phyloP scores from a whole-genome alignment of 1,140 invertebrate species.

The Apis florea region DNA sequence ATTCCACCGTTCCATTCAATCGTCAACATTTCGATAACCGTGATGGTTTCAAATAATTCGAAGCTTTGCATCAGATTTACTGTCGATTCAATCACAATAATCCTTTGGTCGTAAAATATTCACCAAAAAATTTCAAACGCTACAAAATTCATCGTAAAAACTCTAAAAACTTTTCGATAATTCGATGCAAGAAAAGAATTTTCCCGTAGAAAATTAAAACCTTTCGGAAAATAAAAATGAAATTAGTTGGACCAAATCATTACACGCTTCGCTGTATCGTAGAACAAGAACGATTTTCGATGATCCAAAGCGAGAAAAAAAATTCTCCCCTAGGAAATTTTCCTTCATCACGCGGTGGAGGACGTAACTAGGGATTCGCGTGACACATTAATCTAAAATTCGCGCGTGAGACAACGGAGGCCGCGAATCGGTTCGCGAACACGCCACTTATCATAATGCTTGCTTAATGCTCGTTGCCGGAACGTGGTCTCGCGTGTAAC shows the following conservation, averaged over 20 bases:
- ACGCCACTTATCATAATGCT: conserved; percentile 67
- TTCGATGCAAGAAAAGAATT: no score
- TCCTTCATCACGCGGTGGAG: background rate
- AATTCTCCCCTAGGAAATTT: background rate
- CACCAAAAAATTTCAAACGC: no score
- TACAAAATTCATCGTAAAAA: no score
- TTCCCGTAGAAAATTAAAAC: no score
- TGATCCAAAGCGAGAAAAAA: background rate
- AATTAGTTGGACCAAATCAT: background rate
- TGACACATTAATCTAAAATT: conserved; percentile 16
- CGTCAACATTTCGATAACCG: background rate
- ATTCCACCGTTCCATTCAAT: background rate
- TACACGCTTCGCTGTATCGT: background rate
- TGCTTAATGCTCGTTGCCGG: conserved; percentile 71
- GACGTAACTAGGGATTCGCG: conserved; percentile 8
- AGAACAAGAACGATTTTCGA: background rate
- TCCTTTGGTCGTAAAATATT: background rate
- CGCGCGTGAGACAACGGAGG: conserved; percentile 53
- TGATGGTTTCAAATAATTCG: background rate
- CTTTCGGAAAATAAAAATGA: background rate
- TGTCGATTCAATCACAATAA: background rate
- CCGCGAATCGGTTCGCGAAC: conserved; percentile 41
- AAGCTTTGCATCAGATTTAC: background rate
- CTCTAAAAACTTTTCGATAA: no score
- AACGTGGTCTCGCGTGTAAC: conserved; percentile 69